Base-by-base conservation (phyloP, 2,888 invertebrate genomes). In the Sinhomidia bicolor region DNA sequence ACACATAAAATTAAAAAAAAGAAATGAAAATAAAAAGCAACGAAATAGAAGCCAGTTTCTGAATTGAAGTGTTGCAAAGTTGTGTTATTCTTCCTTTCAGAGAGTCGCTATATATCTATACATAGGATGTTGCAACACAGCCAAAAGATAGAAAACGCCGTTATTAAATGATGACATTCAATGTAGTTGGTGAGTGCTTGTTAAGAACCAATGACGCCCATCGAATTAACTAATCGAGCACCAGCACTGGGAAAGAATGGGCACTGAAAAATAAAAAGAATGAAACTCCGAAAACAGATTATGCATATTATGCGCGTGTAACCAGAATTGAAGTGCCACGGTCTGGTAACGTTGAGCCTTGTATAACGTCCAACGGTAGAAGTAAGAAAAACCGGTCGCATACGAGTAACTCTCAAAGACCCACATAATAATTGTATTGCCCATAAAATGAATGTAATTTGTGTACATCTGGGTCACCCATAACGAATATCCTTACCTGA, bases 401-500 rank as follows among this genome's bases (percentile, higher is more conserved):
- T 78, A 47, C 65, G 32, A 36, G 36, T 60, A 79, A 79, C 57
- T 57, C 83, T 62, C 36, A 85, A 76, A 51, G 51, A 54, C 26
- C 47, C 47, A 65, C 57, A 85, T 83, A 71, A 51, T 60, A 79
- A 79, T 7, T 76, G 41, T 65, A 85, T 78, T 78, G 85, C 85
- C 85, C 79, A 65, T 47, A 62, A 47, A 84, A 32, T 78, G 14
- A 51, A 78, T 54, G 36, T 36, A 41, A 44, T 20, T 12, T 29
- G 12, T 44, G 23, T 71, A 41, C 71, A 44, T 71, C 71, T 23
- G 17, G 1, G 41, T 44, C 9, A n/a, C n/a, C 14, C 26, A 26
- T 9, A 44, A 9, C 20, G 26, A 44, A 62, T 44, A 62, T n/a
- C 26, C 93, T 93, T 92, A 94, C 94, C 93, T 94, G 84, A 94